These are phyloP conservation scores for Halictus ligatus DNA, from an alignment of 2,888 invertebrate species.

Conservation along the genomic window DNA sequence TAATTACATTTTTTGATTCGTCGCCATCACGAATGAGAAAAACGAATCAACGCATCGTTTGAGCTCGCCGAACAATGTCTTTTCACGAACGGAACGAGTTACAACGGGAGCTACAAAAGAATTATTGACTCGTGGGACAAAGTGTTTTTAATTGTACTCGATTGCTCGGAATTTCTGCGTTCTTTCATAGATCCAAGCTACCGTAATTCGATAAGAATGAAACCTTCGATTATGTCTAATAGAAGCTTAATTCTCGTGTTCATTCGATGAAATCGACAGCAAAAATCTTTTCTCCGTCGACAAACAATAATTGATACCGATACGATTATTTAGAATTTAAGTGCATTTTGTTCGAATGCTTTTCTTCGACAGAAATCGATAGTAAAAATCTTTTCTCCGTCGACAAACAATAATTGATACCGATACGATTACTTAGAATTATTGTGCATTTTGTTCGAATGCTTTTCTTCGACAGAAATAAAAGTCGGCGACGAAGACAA, in stretches of 20 bases:
- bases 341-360: too few species aligned
- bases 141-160: neutral
- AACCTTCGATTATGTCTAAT: neutral
- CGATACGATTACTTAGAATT: too few species aligned
- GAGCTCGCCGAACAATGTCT: neutral
- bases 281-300: too few species aligned
- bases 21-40: neutral
- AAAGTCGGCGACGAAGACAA: too few species aligned
- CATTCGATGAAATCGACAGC: neutral
- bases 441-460: too few species aligned
- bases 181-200: neutral
- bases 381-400: too few species aligned
- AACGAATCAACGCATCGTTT: neutral
- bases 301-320: too few species aligned
- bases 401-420: too few species aligned
- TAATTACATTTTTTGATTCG: slow-evolving; percentile 59
- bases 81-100: neutral
- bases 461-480: too few species aligned
- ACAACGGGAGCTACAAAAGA: neutral
- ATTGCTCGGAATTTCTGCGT: neutral
- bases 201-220: neutral
- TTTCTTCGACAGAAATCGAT: too few species aligned
- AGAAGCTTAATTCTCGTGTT: neutral
- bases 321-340: too few species aligned
- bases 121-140: neutral